phyloP scores from a whole-genome alignment of 2,888 invertebrate species.

The Empis stercorea region DNA sequence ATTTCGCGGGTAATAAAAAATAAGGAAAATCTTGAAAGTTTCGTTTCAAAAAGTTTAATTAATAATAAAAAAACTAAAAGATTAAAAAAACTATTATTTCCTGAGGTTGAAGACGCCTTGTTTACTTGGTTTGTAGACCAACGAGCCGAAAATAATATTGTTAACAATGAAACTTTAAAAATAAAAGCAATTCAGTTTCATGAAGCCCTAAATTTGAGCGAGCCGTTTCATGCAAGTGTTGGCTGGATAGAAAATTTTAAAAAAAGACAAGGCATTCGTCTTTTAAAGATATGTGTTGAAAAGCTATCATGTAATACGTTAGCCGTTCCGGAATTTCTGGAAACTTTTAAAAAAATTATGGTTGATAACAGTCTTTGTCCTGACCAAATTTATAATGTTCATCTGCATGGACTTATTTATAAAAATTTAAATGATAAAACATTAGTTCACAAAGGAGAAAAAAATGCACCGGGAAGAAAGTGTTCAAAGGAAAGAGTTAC shows the following conservation, averaged over 20 bases:
- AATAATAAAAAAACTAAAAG: neutral
- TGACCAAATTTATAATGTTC: neutral
- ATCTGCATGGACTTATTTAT: neutral
- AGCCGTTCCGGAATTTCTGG: neutral
- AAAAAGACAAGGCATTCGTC: constrained; percentile 1
- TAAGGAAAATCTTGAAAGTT: neutral
- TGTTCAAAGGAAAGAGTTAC: too few species aligned
- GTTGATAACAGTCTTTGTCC: neutral
- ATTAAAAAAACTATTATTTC: neutral
- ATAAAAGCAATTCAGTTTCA: neutral
- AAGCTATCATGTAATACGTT: neutral
- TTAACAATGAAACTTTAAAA: neutral
- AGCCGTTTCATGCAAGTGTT: constrained; percentile 1
- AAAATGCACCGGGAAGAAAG: too few species aligned
- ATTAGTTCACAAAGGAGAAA: too few species aligned
- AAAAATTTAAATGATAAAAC: too few species aligned
- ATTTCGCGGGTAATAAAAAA: neutral
- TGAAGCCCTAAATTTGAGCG: neutral
- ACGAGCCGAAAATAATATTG: neutral
- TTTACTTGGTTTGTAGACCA: neutral
- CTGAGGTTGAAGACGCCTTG: neutral
- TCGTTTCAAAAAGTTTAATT: neutral
- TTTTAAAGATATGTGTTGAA: neutral
- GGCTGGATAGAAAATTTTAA: neutral
- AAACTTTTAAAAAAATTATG: too few species aligned